Conservation (phyloP, 2,113 vertebrate species). For the Vireo altiloquus region DNA sequence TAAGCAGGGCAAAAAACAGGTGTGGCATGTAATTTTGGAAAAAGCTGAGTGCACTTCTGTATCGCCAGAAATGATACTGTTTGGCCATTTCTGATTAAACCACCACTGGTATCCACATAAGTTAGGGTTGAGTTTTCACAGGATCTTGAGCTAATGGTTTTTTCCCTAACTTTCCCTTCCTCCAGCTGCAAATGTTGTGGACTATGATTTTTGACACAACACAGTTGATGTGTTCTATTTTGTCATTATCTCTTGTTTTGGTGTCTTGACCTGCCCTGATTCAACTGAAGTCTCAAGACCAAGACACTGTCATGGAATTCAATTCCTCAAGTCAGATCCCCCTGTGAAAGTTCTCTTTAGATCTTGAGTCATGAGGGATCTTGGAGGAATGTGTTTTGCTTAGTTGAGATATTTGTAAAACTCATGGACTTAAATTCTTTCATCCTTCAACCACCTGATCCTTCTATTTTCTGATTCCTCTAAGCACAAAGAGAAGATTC, state of each 20-base stretch:
- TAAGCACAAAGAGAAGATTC: not conserved
- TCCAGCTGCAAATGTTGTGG: not conserved
- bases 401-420: not conserved
- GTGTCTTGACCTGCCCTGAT: not conserved
- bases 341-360: not conserved
- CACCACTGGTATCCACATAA: not conserved
- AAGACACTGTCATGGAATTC: not conserved
- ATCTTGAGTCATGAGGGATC: not conserved
- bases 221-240: accelerated
- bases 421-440: not conserved
- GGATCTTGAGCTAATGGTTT: not conserved
- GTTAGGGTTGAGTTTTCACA: not conserved
- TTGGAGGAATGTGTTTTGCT: not conserved
- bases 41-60: accelerated
- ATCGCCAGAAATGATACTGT: not conserved
- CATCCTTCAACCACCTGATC: not conserved
- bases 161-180: not conserved
- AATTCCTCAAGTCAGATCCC: not conserved
- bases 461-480: not conserved
- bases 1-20: not conserved
- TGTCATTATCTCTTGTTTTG: not conserved
- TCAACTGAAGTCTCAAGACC: not conserved
- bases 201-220: not conserved
- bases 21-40: not conserved
- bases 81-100: not conserved